Evolutionary conservation across 1,140 invertebrate genomes (phyloP), one percentile per base, ranked within the genome.

Genomic region (Drosophila mauritiana): DNA sequence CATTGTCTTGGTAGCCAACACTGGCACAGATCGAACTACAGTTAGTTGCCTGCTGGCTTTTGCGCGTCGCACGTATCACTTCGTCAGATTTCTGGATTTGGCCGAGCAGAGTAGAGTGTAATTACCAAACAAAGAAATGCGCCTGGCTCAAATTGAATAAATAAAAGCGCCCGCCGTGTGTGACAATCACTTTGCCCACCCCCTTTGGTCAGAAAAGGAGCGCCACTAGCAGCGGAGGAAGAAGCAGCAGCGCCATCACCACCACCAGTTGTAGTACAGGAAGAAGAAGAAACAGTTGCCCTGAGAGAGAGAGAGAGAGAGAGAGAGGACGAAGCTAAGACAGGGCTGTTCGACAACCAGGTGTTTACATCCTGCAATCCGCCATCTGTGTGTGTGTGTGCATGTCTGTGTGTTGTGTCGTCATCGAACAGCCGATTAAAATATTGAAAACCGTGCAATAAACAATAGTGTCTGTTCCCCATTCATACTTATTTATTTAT

Each of bases 51-150:
- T n/a, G 46, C n/a, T 49, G 46, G 25, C 25, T 49, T 49, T 49
- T 49, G 27, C 27, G 27, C 48, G 48, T 52, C 49, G 48, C n/a
- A 34, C 15, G 49, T 52, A 36, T 48, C 31, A 25, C 10, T 15
- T 52, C 49, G 49, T 20, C 27, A 31, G 27, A 17, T 52, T 52
- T 12, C 27, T 12, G 2, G 15, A 51, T 31, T 52, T 34, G 12
- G n/a, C 10, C 42, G 51, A 53, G 27, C 27, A 6, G 27, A 40
- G 48, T 3, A 17, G 48, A 34, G 64, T 70, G 42, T 70, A 69
- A 70, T 70, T 70, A 70, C 17, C 65, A 55, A 69, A 70, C 64
- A 70, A 70, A 70, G 67, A 52, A 52, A 69, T 70, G 65, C 51
- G 64, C 64, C 40, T 69, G 27, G 64, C 64, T 27, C 22, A 45